Conservation (phyloP, 2,113 vertebrate genomes). For the Cavia aperea region DNA sequence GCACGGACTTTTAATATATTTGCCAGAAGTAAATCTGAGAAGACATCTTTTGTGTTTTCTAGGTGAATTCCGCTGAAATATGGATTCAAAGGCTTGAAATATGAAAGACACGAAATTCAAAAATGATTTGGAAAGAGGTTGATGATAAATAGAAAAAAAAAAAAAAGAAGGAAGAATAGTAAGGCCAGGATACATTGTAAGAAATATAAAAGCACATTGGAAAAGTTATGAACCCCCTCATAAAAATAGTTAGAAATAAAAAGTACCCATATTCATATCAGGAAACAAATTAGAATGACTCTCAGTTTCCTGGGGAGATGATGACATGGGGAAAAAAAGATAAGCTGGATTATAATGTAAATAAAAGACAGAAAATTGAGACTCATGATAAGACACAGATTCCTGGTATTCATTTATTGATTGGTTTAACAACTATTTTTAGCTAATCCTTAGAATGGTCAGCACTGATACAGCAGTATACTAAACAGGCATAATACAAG, state of each 20-base stretch:
- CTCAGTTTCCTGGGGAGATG: background rate
- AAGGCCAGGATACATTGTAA: background rate
- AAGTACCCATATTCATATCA: background rate
- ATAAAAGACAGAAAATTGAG: background rate
- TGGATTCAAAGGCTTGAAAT: background rate
- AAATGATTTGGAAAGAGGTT: background rate
- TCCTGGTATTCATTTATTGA: background rate
- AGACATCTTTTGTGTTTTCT: background rate
- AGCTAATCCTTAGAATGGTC: too few relatives aligned
- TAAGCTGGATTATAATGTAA: background rate
- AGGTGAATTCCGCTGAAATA: background rate
- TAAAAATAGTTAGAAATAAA: background rate
- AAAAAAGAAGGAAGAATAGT: background rate
- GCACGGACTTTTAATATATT: background rate
- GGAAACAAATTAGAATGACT: background rate
- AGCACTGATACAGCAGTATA: background rate
- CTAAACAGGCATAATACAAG: background rate
- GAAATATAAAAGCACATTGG: background rate
- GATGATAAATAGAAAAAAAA: background rate
- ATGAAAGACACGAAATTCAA: background rate
- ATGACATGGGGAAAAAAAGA: background rate
- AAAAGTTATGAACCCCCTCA: background rate
- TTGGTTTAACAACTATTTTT: background rate
- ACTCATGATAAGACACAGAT: background rate
- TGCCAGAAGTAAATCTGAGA: background rate